phyloP scores from a whole-genome alignment of 2,888 invertebrate genomes.

The Xylophagus ater region DNA sequence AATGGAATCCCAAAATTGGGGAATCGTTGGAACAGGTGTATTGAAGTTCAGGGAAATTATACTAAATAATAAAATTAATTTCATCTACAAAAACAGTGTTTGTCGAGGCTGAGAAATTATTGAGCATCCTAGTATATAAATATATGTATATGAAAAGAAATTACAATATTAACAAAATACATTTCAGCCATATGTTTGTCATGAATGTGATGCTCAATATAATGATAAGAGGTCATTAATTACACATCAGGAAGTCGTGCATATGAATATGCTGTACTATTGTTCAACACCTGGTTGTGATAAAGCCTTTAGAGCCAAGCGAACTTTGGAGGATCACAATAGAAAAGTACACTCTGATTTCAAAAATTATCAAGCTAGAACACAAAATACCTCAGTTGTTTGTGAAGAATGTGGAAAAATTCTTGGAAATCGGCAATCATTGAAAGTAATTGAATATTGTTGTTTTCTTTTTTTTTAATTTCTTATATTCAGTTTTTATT shows the following conservation, averaged over 20 bases:
- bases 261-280: conserved; percentile 6
- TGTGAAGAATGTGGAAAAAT: conserved; percentile 9
- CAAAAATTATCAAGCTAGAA: too few species aligned
- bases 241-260: conserved; percentile 5
- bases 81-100: too few species aligned
- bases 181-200: conserved; percentile 11
- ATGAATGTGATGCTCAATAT: conserved; percentile 6
- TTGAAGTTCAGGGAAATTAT: too few species aligned
- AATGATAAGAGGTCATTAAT: conserved; percentile 7
- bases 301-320: conserved; percentile 13
- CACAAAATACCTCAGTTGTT: too few species aligned
- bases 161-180: neutral
- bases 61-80: too few species aligned
- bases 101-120: too few species aligned
- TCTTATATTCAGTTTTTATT: conserved; percentile 4
- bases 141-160: neutral
- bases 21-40: too few species aligned
- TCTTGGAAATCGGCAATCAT: conserved; percentile 3
- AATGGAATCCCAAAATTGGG: too few species aligned
- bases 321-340: conserved; percentile 11
- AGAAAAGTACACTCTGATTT: conserved; percentile 8
- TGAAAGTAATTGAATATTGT: conserved; percentile 3
- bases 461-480: neutral
- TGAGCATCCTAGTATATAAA: too few species aligned
- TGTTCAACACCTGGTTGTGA: conserved; percentile 11